These are phyloP conservation scores for Clarias laeviceps DNA, from an alignment of 2,797 vertebrate species.

Conservation along the genomic window DNA sequence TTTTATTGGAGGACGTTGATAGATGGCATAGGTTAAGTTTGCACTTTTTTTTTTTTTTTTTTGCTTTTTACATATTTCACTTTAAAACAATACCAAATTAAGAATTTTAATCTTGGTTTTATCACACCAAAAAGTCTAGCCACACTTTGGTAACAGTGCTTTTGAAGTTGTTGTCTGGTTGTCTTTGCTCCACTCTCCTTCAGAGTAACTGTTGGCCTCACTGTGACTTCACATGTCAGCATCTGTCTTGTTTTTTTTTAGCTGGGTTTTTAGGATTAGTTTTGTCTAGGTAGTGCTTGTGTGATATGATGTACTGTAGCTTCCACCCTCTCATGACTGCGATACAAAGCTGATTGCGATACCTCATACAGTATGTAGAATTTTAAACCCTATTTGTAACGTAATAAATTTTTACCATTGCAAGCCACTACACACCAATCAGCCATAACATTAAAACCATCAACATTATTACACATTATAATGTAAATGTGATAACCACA, in stretches of 20 bases:
- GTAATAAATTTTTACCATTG: not conserved
- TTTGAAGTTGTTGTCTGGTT: not conserved
- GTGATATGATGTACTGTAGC: not conserved
- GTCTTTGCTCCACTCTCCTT: not conserved
- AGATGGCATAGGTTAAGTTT: not conserved
- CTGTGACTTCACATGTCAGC: not conserved
- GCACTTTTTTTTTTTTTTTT: not conserved
- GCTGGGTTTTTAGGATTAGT: not conserved
- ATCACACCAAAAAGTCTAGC: not conserved
- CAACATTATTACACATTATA: too few species aligned
- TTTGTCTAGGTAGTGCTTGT: not conserved
- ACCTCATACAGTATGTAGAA: not conserved
- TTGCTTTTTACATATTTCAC: not conserved
- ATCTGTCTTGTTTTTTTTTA: not conserved
- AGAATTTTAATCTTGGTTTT: not conserved
- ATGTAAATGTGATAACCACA: too few species aligned
- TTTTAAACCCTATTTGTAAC: not conserved
- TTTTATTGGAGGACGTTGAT: not conserved
- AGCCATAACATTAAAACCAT: too few species aligned
- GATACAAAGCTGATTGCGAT: not conserved
- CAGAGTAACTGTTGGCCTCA: not conserved
- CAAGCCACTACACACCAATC: too few species aligned
- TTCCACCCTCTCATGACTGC: not conserved
- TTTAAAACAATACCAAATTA: not conserved
- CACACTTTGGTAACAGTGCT: not conserved